phyloP scores from a whole-genome alignment of 2,113 vertebrate genomes.

The Tricholaema leucomelas region DNA sequence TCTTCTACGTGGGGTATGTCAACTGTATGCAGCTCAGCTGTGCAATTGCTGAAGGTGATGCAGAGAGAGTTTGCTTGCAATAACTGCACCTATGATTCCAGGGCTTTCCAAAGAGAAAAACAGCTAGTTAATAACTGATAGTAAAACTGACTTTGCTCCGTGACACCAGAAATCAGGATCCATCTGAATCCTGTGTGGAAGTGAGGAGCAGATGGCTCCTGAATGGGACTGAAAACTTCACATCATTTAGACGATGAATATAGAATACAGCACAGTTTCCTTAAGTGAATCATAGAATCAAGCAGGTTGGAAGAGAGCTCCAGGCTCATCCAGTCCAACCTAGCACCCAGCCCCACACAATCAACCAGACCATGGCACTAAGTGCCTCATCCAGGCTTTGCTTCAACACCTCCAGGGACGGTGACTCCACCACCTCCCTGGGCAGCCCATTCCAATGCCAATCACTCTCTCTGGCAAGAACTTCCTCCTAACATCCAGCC shows the following conservation, averaged over 20 bases:
- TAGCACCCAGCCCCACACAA: too few species aligned
- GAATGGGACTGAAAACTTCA: not conserved
- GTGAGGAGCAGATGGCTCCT: not conserved
- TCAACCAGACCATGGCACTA: too few species aligned
- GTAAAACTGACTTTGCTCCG: not conserved
- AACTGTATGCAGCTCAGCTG: not conserved
- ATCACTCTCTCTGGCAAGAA: too few species aligned
- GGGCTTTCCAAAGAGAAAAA: not conserved
- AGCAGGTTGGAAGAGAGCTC: too few species aligned
- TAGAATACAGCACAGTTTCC: not conserved
- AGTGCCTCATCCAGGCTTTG: too few species aligned
- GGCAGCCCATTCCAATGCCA: too few species aligned
- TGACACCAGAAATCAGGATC: not conserved
- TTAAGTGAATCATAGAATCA: too few species aligned
- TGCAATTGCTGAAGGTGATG: not conserved
- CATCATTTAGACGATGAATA: not conserved
- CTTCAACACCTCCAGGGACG: too few species aligned
- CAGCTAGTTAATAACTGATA: not conserved
- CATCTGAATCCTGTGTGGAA: not conserved
- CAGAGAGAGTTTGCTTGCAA: not conserved
- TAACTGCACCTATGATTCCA: not conserved
- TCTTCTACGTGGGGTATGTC: not conserved
- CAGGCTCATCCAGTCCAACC: too few species aligned
- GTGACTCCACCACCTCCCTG: too few species aligned
- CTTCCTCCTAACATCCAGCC: too few species aligned